Evolutionary conservation across 2,797 vertebrate genomes (phyloP), one percentile per base, ranked within the genome.

Genomic region (Brachymystax lenok): DNA sequence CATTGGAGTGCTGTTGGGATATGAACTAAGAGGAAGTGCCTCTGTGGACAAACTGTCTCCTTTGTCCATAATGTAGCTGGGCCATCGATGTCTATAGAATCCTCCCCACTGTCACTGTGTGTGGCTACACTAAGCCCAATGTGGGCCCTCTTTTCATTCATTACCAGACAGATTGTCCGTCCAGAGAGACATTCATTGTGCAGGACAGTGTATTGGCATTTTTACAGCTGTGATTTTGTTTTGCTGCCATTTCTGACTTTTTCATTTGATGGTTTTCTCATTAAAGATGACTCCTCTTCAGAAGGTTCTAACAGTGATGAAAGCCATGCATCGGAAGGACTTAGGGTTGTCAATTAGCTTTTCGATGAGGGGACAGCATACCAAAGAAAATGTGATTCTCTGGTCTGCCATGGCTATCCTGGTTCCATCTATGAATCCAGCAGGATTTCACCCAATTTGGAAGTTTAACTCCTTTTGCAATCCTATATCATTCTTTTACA

Each of bases 211-310:
- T 93, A 94, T 93, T 92, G 94, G 88, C 93, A 92, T 90, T 92
- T 95, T 94, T 94, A 95, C 81, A 78, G 91, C 85, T 79, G 77
- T 81, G 85, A 90, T 92, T 92, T 90, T 92, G 92, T 94, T 95
- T 93, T 85, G 88, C 90, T 89, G 91, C 83, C 79, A 64, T 85
- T 92, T 88, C 87, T 91, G 69, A 77, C 73, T 85, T 88, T 91
- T 85, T 86, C 80, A 80, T 80, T 76, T 85, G 79, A 90, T 79
- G 30, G 4, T 87, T 72, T 40, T 80, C 76, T 70, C 77, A 87
- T 89, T 90, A 76, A 92, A 86, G 77, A 87, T 30, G 17, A 77
- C 68, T 73, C 54, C 76, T 84, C 70, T 78, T 78, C 54, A 73
- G 54, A 30, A 12, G 56, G 35, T 76, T 19, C 52, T 5, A 61